Percentiles rank a stretch among this genome's conserved stretches.
Evolutionary conservation across 2,797 vertebrate genomes (phyloP).

Genomic region (Phrynocephalus forsythii): DNA sequence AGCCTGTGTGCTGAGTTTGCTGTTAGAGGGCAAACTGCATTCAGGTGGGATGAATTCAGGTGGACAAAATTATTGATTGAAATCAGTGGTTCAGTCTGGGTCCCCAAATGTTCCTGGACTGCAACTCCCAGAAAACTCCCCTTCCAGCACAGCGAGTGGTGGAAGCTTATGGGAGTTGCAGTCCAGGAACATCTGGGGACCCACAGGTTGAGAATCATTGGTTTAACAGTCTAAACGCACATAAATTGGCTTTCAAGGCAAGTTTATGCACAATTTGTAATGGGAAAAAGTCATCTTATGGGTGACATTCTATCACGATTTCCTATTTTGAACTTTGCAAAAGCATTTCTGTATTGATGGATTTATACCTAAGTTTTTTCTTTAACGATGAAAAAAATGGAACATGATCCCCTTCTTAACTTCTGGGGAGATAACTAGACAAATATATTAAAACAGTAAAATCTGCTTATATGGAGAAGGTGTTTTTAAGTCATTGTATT

Average conservation of each 20-base stretch:
- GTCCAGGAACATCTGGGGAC: too few relatives aligned
- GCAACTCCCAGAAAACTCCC: too few relatives aligned
- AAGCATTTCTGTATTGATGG: neutral
- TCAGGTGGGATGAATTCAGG: neutral
- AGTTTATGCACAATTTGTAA: neutral
- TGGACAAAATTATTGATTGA: neutral
- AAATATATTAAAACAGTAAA: neutral
- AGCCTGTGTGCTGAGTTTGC: neutral
- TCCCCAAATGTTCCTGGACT: too few relatives aligned
- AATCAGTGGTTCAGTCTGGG: too few relatives aligned
- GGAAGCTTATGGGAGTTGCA: too few relatives aligned
- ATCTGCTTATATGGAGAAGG: neutral
- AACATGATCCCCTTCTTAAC: neutral
- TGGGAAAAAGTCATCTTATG: neutral
- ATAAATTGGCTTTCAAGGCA: neutral
- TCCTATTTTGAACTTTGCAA: neutral
- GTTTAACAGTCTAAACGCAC: neutral
- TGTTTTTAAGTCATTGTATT: constrained; percentile 44
- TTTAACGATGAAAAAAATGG: neutral
- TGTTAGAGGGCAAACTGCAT: neutral
- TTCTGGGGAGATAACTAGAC: neutral
- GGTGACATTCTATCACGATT: neutral
- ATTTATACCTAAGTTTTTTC: neutral
- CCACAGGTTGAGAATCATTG: too few relatives aligned
- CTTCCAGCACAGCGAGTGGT: too few relatives aligned